Evolutionary conservation across 2,797 vertebrate species (phyloP).

Genomic region (Myotis planiceps): DNA sequence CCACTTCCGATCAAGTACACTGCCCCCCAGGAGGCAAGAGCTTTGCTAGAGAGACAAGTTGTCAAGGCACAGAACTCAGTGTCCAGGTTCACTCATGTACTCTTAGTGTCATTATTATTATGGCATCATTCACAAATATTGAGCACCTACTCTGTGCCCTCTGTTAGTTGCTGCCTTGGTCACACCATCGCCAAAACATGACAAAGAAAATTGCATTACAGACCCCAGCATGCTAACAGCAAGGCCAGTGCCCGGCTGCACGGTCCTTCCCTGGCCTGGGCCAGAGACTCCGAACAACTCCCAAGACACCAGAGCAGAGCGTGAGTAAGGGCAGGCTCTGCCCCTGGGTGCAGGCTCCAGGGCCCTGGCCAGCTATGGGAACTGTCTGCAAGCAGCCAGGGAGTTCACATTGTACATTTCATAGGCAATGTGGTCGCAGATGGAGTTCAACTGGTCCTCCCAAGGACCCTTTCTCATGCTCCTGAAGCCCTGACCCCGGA

Average conservation of each 20-base stretch:
- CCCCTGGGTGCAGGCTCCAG: slow-evolving; percentile 37
- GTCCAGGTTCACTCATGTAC: background rate
- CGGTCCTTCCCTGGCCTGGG: slow-evolving; percentile 35
- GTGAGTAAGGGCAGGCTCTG: slow-evolving; percentile 80
- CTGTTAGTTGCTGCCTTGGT: background rate
- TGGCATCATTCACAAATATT: background rate
- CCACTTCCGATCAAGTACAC: background rate
- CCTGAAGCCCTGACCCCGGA: slow-evolving; percentile 19
- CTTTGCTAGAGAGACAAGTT: background rate
- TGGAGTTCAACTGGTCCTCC: slow-evolving; percentile 42
- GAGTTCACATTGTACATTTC: slow-evolving; percentile 44
- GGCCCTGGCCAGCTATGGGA: slow-evolving; percentile 67
- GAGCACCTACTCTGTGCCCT: background rate
- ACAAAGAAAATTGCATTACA: background rate
- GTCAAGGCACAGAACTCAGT: background rate
- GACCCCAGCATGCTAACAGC: background rate
- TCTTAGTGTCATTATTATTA: background rate
- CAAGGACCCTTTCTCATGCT: slow-evolving; percentile 61
- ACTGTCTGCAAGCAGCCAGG: slow-evolving; percentile 29
- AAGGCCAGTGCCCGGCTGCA: background rate
- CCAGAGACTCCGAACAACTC: slow-evolving; percentile 61
- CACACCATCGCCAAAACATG: background rate
- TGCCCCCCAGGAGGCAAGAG: background rate
- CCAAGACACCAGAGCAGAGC: slow-evolving; percentile 69
- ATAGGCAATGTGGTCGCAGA: background rate